These are phyloP conservation scores for Setipinna tenuifilis DNA, from an alignment of 2,797 vertebrate genomes.

Conservation along the genomic window DNA sequence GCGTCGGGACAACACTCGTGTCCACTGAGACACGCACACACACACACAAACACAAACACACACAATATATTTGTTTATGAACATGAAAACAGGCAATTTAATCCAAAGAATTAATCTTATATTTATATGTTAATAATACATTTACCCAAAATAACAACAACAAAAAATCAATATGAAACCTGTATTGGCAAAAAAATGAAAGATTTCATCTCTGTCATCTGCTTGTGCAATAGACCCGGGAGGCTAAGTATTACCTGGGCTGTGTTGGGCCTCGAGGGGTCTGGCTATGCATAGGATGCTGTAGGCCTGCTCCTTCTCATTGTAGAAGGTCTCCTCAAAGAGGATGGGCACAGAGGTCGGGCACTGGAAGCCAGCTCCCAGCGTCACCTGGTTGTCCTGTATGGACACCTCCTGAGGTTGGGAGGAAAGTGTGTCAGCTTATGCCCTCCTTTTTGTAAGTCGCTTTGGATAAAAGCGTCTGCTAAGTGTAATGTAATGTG, in stretches of 20 bases:
- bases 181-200: neutral
- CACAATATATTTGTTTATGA: neutral
- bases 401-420: conserved; percentile 82
- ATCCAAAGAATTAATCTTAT: neutral
- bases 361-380: conserved; percentile 80
- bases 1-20: conserved; percentile 62
- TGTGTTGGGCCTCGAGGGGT: conserved; percentile 67
- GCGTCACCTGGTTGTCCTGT: conserved; percentile 84
- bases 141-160: no score
- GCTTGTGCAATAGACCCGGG: neutral
- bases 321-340: conserved; percentile 98
- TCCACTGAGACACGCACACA: conserved; percentile 59
- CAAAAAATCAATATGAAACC: neutral
- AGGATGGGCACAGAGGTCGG: conserved; percentile 83
- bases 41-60: neutral
- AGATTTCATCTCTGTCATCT: neutral
- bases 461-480: no score
- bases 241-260: conserved; percentile 47
- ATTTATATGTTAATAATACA: neutral
- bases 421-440: neutral
- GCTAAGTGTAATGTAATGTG: no score
- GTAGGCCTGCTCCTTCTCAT: conserved; percentile 94
- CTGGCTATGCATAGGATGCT: conserved; percentile 90
- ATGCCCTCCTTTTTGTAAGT: no score
- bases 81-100: neutral